Conservation (phyloP, 1,140 invertebrate genomes). For the Tyrophagus putrescentiae region DNA sequence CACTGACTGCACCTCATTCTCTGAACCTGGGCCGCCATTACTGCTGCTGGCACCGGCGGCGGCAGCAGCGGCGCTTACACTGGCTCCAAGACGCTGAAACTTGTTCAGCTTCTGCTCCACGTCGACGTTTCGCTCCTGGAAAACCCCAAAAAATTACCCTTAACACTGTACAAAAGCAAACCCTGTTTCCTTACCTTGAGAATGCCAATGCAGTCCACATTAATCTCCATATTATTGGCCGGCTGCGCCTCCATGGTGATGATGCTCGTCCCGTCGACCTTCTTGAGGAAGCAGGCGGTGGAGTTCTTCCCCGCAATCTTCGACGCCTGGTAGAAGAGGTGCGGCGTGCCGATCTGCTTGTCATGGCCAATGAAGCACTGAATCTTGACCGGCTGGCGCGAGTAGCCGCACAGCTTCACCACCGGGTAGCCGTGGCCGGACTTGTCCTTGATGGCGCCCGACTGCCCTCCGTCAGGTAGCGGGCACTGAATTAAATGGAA, state of each 20-base stretch:
- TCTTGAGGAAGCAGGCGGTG: conserved; percentile 70
- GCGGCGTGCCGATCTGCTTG: conserved; percentile 62
- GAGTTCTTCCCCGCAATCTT: conserved; percentile 80
- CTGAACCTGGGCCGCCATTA: background rate
- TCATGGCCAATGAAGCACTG: conserved; percentile 90
- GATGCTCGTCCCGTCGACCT: conserved; percentile 77
- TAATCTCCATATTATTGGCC: conserved; percentile 58
- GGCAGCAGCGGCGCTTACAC: background rate
- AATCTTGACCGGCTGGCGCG: conserved; percentile 56
- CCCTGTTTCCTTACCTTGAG: conserved; percentile 34
- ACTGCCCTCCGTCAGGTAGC: conserved; percentile 83
- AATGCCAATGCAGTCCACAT: conserved; percentile 45
- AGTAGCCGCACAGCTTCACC: conserved; percentile 66
- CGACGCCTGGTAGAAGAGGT: conserved; percentile 73
- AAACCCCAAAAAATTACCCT: conserved; percentile 2
- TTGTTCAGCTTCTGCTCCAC: conserved; percentile 58
- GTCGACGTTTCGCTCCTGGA: conserved; percentile 73
- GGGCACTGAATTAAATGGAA: conserved; percentile 38
- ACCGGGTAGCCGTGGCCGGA: conserved; percentile 83
- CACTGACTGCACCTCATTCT: background rate
- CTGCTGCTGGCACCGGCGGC: background rate
- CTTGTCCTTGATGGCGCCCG: conserved; percentile 88
- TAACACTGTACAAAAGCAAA: background rate
- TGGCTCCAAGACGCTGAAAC: conserved; percentile 20
- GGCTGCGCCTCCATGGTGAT: conserved; percentile 82